Conservation (phyloP, 2,888 invertebrate genomes). For the Chloroclysta siterata region DNA sequence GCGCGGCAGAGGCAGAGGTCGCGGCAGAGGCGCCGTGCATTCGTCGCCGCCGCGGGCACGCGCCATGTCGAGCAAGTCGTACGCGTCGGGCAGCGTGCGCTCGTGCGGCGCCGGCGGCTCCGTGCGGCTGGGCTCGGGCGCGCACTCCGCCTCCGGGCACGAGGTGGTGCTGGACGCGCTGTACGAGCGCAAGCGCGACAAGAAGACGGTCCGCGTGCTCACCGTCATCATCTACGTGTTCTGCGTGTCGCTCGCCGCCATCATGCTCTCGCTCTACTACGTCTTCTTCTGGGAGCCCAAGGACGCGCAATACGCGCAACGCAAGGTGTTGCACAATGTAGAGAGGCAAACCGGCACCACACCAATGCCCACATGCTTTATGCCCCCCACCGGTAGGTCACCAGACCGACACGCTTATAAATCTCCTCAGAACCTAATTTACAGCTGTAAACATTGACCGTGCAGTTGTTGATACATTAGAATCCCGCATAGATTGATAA, state of each 20-base stretch:
- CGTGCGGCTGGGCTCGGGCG: conserved; percentile 62
- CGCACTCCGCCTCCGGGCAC: conserved; percentile 61
- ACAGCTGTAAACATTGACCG: conserved; percentile 42
- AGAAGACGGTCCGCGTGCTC: conserved; percentile 94
- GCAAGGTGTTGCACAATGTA: conserved; percentile 81
- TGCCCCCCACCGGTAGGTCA: conserved; percentile 83
- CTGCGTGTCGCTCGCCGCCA: conserved; percentile 96
- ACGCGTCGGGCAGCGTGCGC: conserved; percentile 83
- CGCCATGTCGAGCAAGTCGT: conserved; percentile 84
- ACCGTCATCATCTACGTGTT: conserved; percentile 97
- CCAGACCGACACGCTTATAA: conserved; percentile 70
- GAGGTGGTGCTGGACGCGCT: conserved; percentile 89
- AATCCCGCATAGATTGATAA: conserved; percentile 31
- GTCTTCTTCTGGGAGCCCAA: conserved; percentile 96
- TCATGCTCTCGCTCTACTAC: conserved; percentile 97
- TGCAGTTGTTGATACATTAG: conserved; percentile 37
- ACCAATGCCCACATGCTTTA: conserved; percentile 84
- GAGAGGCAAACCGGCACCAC: conserved; percentile 80
- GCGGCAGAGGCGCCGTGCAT: conserved; percentile 64
- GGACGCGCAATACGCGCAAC: conserved; percentile 80
- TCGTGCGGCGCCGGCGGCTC: conserved; percentile 69
- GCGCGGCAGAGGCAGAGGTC: conserved; percentile 64
- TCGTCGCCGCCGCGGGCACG: no score
- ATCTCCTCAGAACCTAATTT: conserved; percentile 38
- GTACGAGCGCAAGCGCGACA: conserved; percentile 93